Evolutionary conservation across 2,888 invertebrate species (phyloP).

Genomic region (Digitonthophagus gazella): DNA sequence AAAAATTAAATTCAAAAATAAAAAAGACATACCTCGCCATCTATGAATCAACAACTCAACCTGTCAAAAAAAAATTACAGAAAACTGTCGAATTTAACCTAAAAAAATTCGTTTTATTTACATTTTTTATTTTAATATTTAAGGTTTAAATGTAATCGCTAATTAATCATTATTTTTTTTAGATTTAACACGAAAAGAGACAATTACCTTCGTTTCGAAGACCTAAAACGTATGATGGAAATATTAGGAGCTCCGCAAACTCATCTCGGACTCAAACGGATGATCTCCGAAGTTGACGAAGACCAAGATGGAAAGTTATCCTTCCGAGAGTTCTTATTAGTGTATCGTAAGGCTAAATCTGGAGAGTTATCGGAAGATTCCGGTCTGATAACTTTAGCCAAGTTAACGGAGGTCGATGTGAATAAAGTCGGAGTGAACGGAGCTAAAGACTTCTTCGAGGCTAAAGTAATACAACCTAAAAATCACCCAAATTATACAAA

Average conservation of each 20-base stretch:
- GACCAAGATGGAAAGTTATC: slow-evolving; percentile 83
- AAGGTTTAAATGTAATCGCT: background rate
- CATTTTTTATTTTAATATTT: background rate
- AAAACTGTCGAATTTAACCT: too few relatives aligned
- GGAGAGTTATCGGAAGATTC: slow-evolving; percentile 87
- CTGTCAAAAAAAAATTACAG: too few relatives aligned
- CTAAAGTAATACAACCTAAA: slow-evolving; percentile 64
- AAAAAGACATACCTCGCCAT: too few relatives aligned
- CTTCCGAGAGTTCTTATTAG: slow-evolving; percentile 83
- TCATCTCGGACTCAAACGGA: slow-evolving; percentile 88
- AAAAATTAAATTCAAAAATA: too few relatives aligned
- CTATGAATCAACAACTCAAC: too few relatives aligned
- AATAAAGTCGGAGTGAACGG: slow-evolving; percentile 93
- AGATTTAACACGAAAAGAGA: slow-evolving; percentile 90
- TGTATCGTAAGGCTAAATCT: slow-evolving; percentile 85
- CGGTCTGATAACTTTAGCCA: slow-evolving; percentile 81
- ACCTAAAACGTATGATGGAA: slow-evolving; percentile 97
- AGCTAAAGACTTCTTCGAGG: slow-evolving; percentile 94
- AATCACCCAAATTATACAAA: too few relatives aligned
- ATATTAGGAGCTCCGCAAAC: slow-evolving; percentile 93
- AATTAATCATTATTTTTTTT: slow-evolving; percentile 43
- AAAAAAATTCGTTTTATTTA: too few relatives aligned
- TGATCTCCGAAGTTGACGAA: slow-evolving; percentile 91
- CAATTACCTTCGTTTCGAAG: slow-evolving; percentile 83
- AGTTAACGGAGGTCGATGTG: slow-evolving; percentile 87